Base-by-base conservation (phyloP, 2,113 vertebrate genomes). In the Crotophaga sulcirostris region DNA sequence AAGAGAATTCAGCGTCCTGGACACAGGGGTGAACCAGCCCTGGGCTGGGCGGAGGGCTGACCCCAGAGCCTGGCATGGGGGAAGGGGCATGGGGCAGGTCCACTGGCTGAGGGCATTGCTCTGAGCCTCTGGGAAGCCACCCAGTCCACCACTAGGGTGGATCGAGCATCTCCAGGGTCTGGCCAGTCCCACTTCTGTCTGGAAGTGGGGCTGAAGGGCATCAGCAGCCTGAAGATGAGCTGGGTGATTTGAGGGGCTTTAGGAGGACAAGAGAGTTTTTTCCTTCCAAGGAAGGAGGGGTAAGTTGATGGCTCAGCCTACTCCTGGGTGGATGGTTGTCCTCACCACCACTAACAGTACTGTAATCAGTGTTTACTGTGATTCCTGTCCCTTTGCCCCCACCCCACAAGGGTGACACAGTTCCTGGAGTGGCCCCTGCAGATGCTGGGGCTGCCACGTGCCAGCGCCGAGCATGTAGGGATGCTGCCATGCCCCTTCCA, bases 381-480 rank as follows among this genome's bases (percentile, higher is more conserved):
- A 15, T 79, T 51, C 3, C 29, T 36, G 51, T 52, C 24, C 36
- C 13, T 40, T 66, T 74, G 26, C 4, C 38, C 18, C 34, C 34
- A 25, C 19, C 23, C 16, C 38, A 38, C 20, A 28, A 42, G 59
- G 26, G 70, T 55, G 66, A 16, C 14, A 23, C 2, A 9, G 1
- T 40, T 88, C n/a, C 70, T 66, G 56, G 10, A 5, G n/a, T 64
- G 64, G 33, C 16, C 19, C 24, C 17, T 69, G 59, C 14, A 28
- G 69, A 36, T 49, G 66, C 25, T 29, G 45, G n/a, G 8, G 17
- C 54, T 31, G 52, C 34, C 7, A 4, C 3, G 1, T 44, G 16
- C 40, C 52, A 47, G 25, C 5, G 2, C 11, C 0, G 0, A 58
- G 76, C 24, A 19, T 2, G 2, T 28, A 26, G 26, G 16, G 38